A percentile compares a stretch with the other conserved stretches of the same genome.
phyloP scores from a whole-genome alignment of 2,888 invertebrate species.

The Lottia scabra region DNA sequence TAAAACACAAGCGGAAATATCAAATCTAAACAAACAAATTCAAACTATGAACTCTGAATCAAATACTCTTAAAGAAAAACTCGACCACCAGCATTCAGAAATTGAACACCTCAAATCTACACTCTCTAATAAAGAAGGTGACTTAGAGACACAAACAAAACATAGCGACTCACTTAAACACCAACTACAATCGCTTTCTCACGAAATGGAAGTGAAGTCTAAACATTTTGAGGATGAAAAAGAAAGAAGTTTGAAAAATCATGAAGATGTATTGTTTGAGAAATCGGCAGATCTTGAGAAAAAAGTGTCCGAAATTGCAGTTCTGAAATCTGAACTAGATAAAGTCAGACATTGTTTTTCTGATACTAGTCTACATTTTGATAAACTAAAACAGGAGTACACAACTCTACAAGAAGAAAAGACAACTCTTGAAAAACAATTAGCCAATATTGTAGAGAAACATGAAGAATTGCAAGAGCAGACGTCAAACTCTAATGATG shows the following conservation, averaged over 20 bases:
- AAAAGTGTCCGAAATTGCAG: slow-evolving; percentile 32
- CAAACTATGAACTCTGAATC: background rate
- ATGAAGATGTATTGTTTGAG: slow-evolving; percentile 27
- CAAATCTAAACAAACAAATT: background rate
- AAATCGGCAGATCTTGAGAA: slow-evolving; percentile 36
- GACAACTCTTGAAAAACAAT: slow-evolving; percentile 15
- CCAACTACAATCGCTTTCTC: slow-evolving; percentile 22
- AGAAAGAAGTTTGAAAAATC: slow-evolving; percentile 35
- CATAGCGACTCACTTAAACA: slow-evolving; percentile 14
- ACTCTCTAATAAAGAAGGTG: slow-evolving; percentile 15
- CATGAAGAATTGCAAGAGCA: slow-evolving; percentile 8
- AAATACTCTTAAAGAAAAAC: background rate
- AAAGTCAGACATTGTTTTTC: slow-evolving; percentile 30
- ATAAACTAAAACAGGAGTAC: slow-evolving; percentile 15
- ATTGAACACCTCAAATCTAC: slow-evolving; percentile 11
- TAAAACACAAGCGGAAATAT: slow-evolving; percentile 29
- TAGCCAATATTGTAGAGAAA: slow-evolving; percentile 20
- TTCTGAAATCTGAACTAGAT: slow-evolving; percentile 22
- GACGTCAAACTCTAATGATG: slow-evolving; percentile 6
- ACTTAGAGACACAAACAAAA: slow-evolving; percentile 2
- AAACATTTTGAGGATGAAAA: slow-evolving; percentile 11
- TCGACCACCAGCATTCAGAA: background rate
- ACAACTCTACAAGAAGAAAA: slow-evolving; percentile 22
- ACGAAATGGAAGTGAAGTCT: slow-evolving; percentile 2
- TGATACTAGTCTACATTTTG: slow-evolving; percentile 18